Percentiles rank a stretch among this genome's conserved stretches.
Evolutionary conservation across 2,888 invertebrate genomes (phyloP).

Genomic region (Leptopterna dolabrata): DNA sequence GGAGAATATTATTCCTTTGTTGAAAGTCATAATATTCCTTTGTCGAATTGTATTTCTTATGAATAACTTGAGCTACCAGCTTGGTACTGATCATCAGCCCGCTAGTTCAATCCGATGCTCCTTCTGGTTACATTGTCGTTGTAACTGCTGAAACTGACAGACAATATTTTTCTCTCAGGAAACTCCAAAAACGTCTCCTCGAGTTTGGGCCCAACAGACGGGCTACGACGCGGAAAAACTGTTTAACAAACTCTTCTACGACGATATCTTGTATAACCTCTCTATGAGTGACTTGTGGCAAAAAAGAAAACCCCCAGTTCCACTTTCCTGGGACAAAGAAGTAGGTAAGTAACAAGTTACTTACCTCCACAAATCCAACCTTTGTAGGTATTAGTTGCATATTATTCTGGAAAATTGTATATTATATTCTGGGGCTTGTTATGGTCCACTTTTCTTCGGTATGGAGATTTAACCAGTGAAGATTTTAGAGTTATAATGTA

Average conservation of each 20-base stretch:
- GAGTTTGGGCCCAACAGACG: constrained; percentile 87
- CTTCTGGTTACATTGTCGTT: no score
- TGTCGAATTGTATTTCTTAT: no score
- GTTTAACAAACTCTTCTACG: constrained; percentile 92
- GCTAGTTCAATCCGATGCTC: no score
- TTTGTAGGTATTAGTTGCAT: background rate
- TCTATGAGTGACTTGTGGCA: constrained; percentile 97
- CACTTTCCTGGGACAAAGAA: constrained; percentile 69
- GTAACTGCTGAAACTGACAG: no score
- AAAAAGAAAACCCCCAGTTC: constrained; percentile 85
- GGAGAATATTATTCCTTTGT: no score
- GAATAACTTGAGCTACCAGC: no score
- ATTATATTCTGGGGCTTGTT: background rate
- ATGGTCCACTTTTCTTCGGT: no score
- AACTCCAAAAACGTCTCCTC: constrained; percentile 72
- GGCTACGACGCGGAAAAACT: constrained; percentile 86
- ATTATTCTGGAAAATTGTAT: constrained; percentile 3
- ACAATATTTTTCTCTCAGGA: background rate
- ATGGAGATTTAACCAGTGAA: no score
- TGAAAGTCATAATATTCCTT: no score
- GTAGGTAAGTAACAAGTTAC: constrained; percentile 5
- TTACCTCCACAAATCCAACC: background rate
- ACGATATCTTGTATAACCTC: constrained; percentile 94
- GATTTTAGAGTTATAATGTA: no score
- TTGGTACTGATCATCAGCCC: no score